phyloP scores from a whole-genome alignment of 2,888 invertebrate genomes.

The Polydrusus tereticollis region DNA sequence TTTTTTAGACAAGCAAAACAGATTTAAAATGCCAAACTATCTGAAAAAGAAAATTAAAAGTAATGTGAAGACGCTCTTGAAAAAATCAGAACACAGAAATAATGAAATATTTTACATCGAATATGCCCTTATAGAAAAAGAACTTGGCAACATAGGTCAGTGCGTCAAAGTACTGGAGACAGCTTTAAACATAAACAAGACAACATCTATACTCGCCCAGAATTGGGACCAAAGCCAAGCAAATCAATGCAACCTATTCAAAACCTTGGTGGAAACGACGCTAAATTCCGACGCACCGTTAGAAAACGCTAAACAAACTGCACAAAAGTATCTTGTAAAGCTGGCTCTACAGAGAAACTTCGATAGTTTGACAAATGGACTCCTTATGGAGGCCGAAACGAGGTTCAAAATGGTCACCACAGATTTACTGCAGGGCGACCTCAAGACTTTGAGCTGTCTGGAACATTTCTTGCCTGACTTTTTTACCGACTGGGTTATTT shows the following conservation, averaged over 20 bases:
- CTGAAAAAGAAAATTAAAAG: conserved; percentile 69
- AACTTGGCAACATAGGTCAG: conserved; percentile 67
- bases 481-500: conserved; percentile 69
- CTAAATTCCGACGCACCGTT: conserved; percentile 49
- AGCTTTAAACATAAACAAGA: conserved; percentile 64
- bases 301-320: conserved; percentile 51
- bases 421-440: conserved; percentile 56
- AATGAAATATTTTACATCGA: conserved; percentile 74
- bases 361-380: conserved; percentile 53
- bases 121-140: conserved; percentile 74
- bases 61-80: conserved; percentile 71
- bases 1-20: conserved; percentile 36
- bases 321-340: conserved; percentile 57
- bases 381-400: conserved; percentile 58
- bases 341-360: conserved; percentile 56
- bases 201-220: conserved; percentile 53
- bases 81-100: conserved; percentile 70
- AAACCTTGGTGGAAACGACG: conserved; percentile 60
- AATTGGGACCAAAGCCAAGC: conserved; percentile 57
- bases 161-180: conserved; percentile 70
- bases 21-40: conserved; percentile 65
- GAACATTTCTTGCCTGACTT: conserved; percentile 70
- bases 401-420: conserved; percentile 62
- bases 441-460: conserved; percentile 53
- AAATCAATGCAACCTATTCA: conserved; percentile 65